Conservation (phyloP, 2,888 invertebrate genomes). For the Leucozona laternaria region DNA sequence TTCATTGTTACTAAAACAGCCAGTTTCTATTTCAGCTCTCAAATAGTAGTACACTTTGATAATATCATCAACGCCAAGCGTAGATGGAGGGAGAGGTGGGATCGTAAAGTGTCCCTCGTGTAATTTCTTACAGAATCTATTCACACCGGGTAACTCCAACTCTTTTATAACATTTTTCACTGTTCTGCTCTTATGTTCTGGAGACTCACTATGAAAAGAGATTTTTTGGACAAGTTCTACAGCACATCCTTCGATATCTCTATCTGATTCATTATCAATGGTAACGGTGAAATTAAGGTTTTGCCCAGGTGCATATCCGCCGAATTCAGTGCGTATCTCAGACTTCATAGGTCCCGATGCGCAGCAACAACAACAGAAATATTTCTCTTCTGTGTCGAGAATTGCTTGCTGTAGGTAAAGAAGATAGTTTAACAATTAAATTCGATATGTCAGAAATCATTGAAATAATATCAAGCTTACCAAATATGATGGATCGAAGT, state of each 20-base stretch:
- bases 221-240: constrained; percentile 72
- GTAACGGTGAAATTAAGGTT: constrained; percentile 73
- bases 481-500: constrained; percentile 49
- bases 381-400: constrained; percentile 67
- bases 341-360: constrained; percentile 75
- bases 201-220: constrained; percentile 75
- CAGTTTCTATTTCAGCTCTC: constrained; percentile 60
- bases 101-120: constrained; percentile 50
- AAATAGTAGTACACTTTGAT: constrained; percentile 48
- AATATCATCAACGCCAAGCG: constrained; percentile 32
- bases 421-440: neutral
- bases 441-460: too few relatives aligned
- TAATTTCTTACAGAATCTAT: constrained; percentile 52
- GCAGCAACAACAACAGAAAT: constrained; percentile 77
- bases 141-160: constrained; percentile 30
- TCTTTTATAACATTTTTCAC: constrained; percentile 11
- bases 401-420: constrained; percentile 70
- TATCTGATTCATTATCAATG: constrained; percentile 77
- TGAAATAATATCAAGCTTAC: constrained; percentile 23
- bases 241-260: constrained; percentile 68
- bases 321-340: constrained; percentile 76
- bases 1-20: constrained; percentile 51
- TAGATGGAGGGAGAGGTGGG: constrained; percentile 57
- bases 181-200: constrained; percentile 65
- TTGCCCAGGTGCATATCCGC: constrained; percentile 78